A percentile compares a stretch with the other conserved stretches of the same genome.
Evolutionary conservation across 1,140 invertebrate species (phyloP).

Genomic region (Reticulitermes speratus): DNA sequence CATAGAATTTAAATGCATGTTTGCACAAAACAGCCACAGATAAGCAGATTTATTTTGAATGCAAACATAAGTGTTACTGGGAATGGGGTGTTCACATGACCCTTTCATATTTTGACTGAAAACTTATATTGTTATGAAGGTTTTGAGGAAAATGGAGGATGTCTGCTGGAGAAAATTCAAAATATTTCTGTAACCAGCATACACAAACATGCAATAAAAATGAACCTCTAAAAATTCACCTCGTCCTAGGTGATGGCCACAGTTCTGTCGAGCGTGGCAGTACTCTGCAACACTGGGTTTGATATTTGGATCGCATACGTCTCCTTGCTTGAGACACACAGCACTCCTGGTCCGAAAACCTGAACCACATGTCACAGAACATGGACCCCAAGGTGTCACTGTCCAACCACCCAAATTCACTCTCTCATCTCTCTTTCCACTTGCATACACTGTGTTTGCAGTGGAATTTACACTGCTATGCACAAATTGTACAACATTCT

Average conservation of each 20-base stretch:
- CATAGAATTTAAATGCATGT: too few species aligned
- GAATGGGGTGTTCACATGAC: neutral
- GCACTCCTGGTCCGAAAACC: neutral
- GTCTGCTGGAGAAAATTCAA: neutral
- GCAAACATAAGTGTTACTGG: neutral
- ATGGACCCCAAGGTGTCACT: neutral
- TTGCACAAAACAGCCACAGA: too few species aligned
- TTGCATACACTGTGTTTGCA: neutral
- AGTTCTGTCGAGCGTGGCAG: neutral
- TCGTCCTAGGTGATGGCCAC: neutral
- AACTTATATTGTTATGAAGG: neutral
- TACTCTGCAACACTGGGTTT: neutral
- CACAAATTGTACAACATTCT: slow-evolving; percentile 7
- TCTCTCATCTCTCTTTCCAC: neutral
- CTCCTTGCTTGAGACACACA: neutral
- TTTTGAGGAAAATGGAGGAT: too few species aligned
- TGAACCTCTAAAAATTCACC: neutral
- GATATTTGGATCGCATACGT: neutral
- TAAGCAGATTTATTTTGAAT: too few species aligned
- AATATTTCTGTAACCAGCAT: neutral
- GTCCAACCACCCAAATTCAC: neutral
- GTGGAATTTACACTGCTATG: neutral
- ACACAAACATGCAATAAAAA: neutral
- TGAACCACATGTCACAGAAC: neutral
- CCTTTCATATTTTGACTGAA: neutral